Percentiles rank a stretch among this genome's conserved stretches.
Conservation (phyloP, 2,797 vertebrate genomes). For the Danio albolineatus region DNA sequence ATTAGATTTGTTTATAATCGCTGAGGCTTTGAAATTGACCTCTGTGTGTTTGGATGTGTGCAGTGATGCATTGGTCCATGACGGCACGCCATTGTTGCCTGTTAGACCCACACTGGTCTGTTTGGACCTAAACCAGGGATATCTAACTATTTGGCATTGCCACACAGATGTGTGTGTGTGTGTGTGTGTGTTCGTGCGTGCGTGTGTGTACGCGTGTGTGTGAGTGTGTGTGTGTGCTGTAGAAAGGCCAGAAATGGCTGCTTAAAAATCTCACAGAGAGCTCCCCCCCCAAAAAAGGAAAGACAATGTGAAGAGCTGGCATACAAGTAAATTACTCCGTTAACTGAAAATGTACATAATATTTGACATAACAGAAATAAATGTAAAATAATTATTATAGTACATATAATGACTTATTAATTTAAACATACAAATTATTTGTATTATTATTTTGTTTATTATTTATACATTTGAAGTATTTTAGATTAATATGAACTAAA, state of each 20-base stretch:
- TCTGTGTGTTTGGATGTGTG: conserved; percentile 60
- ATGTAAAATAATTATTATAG: no score
- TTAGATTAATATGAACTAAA: no score
- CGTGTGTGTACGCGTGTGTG: no score
- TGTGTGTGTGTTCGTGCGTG: no score
- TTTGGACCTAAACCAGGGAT: conserved; percentile 45
- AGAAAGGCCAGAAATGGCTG: conserved; percentile 49
- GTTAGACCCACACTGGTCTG: conserved; percentile 43
- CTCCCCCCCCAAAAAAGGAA: conserved; percentile 30
- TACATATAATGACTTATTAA: no score
- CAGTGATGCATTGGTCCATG: conserved; percentile 52
- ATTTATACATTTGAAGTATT: no score
- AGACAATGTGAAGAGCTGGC: conserved; percentile 22
- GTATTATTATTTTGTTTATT: no score
- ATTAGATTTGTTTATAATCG: conserved; percentile 61
- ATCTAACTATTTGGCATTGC: conserved; percentile 49
- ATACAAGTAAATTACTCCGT: background rate
- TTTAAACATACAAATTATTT: no score
- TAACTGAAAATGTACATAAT: no score
- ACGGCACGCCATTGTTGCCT: conserved; percentile 47
- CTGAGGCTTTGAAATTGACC: conserved; percentile 62
- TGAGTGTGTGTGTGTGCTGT: background rate
- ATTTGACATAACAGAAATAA: no score
- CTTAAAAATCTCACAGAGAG: conserved; percentile 40
- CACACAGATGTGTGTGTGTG: conserved; percentile 31